These are phyloP conservation scores for Hycleus phaleratus DNA, from an alignment of 1,140 invertebrate species.

Conservation along the genomic window DNA sequence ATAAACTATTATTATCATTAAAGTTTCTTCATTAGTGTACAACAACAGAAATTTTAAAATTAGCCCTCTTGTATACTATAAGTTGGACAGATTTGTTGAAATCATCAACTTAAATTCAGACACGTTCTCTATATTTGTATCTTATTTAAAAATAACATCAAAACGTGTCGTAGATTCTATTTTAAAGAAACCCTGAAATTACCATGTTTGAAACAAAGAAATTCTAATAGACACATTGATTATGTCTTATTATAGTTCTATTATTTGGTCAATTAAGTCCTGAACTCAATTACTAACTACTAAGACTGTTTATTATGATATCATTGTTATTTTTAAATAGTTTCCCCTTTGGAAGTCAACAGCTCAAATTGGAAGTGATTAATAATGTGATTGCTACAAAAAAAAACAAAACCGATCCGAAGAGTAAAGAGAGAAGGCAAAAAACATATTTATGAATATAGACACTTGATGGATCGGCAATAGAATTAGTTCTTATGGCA, in stretches of 20 bases:
- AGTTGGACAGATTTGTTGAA: too few species aligned
- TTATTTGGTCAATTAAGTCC: constrained; percentile 12
- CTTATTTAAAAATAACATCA: too few species aligned
- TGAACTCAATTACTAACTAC: constrained; percentile 7
- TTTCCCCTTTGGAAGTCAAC: constrained; percentile 10
- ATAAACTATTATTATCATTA: background rate
- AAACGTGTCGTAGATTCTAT: too few species aligned
- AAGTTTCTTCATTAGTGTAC: constrained; percentile 11
- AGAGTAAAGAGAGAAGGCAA: background rate
- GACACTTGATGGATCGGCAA: constrained; percentile 26
- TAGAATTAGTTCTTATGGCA: constrained; percentile 26
- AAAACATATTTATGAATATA: constrained; percentile 19
- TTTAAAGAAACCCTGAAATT: too few species aligned
- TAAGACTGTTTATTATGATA: constrained; percentile 12
- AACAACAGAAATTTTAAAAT: background rate
- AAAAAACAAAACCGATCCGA: constrained; percentile 25
- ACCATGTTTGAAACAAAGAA: too few species aligned
- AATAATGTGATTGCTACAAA: constrained; percentile 30
- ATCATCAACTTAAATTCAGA: too few species aligned
- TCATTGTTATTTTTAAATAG: constrained; percentile 14
- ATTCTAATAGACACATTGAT: too few species aligned
- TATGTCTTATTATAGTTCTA: constrained; percentile 3
- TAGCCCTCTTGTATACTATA: too few species aligned
- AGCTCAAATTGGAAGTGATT: constrained; percentile 13
- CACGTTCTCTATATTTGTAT: too few species aligned